A percentile compares a stretch with the other conserved stretches of the same genome.
Evolutionary conservation across 2,113 vertebrate species (phyloP).

Genomic region (Conger conger): DNA sequence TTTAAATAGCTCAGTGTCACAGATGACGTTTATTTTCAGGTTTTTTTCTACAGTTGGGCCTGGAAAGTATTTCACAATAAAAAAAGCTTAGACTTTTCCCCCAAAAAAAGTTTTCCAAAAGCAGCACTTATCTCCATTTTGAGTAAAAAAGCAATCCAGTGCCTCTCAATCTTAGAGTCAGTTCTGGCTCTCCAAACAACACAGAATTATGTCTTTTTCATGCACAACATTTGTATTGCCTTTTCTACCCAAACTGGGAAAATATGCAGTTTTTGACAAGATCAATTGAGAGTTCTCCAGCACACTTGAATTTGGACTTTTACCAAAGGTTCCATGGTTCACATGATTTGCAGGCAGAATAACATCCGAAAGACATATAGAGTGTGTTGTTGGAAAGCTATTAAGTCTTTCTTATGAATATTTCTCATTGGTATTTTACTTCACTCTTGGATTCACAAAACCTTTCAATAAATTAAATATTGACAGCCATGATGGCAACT

Average conservation of each 20-base stretch:
- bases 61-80: conserved; percentile 3
- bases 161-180: conserved; percentile 9
- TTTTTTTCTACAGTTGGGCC: conserved; percentile 27
- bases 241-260: not conserved
- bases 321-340: conserved; percentile 17
- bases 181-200: not conserved
- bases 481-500: not conserved
- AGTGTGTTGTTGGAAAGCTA: not conserved
- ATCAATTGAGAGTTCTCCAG: not conserved
- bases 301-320: not conserved
- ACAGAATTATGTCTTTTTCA: not conserved
- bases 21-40: conserved; percentile 28
- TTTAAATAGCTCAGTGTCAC: conserved; percentile 21
- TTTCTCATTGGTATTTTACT: conserved; percentile 1
- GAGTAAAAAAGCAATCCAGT: conserved; percentile 15
- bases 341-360: not conserved
- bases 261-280: not conserved
- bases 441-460: conserved; percentile 6
- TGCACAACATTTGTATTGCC: not conserved
- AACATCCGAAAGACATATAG: not conserved
- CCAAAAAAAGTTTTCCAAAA: not conserved
- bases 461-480: conserved; percentile 9
- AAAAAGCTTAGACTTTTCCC: conserved; percentile 7
- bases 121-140: conserved; percentile 1
- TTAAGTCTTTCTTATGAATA: not conserved